Conservation (phyloP, 2,113 vertebrate genomes). For the Myrmecophaga tridactyla region DNA sequence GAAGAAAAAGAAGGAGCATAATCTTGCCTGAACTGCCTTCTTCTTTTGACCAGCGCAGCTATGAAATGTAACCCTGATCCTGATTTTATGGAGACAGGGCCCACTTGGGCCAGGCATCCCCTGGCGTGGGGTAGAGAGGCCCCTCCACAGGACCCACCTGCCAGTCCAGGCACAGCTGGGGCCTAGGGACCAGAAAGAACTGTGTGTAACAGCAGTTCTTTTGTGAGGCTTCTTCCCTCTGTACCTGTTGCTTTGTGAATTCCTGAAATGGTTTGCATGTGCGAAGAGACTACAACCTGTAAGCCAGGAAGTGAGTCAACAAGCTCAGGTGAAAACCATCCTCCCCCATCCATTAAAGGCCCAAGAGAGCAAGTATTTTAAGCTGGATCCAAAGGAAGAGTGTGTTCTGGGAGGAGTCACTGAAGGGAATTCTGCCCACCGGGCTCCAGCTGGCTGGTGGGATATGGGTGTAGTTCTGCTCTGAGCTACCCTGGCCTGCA, state of each 20-base stretch:
- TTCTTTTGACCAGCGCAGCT: too few relatives aligned
- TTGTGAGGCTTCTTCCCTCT: rapidly evolving
- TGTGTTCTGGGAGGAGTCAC: too few relatives aligned
- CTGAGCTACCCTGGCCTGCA: too few relatives aligned
- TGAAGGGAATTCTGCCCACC: not conserved
- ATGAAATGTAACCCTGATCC: not conserved
- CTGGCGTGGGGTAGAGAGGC: too few relatives aligned
- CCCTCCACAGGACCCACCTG: too few relatives aligned
- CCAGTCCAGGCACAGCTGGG: too few relatives aligned
- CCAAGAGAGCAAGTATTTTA: not conserved
- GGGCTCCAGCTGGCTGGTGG: not conserved
- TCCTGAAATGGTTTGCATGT: not conserved
- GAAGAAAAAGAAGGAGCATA: not conserved
- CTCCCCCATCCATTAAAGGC: not conserved
- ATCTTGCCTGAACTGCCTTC: not conserved
- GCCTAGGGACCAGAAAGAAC: not conserved
- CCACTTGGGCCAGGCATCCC: too few relatives aligned
- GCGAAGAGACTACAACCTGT: too few relatives aligned
- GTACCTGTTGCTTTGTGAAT: not conserved
- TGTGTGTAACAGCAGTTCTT: not conserved
- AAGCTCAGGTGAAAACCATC: not conserved
- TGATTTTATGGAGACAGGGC: not conserved
- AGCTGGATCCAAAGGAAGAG: not conserved
- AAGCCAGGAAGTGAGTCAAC: too few relatives aligned
- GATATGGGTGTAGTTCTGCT: not conserved